Conservation (phyloP, 1,140 invertebrate genomes). For the Drosophila kanapiae region DNA sequence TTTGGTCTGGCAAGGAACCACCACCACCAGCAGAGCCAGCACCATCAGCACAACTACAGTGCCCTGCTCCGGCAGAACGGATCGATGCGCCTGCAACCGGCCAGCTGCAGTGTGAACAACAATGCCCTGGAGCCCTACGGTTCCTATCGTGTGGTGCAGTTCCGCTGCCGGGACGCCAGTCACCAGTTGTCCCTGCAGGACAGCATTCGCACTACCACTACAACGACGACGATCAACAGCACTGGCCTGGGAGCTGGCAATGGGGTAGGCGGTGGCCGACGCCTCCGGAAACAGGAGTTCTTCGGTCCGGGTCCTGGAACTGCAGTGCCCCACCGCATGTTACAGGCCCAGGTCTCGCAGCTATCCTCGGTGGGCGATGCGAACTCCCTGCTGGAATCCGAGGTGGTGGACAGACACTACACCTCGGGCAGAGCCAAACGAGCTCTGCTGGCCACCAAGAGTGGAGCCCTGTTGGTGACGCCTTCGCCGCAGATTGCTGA, state of each 20-base stretch:
- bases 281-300: slow-evolving; percentile 57
- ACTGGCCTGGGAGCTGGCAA: slow-evolving; percentile 37
- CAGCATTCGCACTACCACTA: slow-evolving; percentile 73
- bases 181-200: slow-evolving; percentile 75
- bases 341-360: slow-evolving; percentile 66
- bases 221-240: slow-evolving; percentile 72
- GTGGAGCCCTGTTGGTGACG: slow-evolving; percentile 57
- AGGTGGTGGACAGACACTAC: slow-evolving; percentile 45
- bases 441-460: slow-evolving; percentile 67
- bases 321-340: slow-evolving; percentile 56
- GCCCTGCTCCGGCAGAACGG: slow-evolving; percentile 69
- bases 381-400: slow-evolving; percentile 58
- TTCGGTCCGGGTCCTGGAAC: slow-evolving; percentile 40
- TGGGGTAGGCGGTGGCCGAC: slow-evolving; percentile 13
- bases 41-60: slow-evolving; percentile 76
- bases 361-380: slow-evolving; percentile 59
- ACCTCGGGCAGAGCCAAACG: slow-evolving; percentile 49
- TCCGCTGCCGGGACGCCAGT: slow-evolving; percentile 70
- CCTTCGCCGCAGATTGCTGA: slow-evolving; percentile 20
- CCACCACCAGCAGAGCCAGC: slow-evolving; percentile 63
- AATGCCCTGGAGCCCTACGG: slow-evolving; percentile 78
- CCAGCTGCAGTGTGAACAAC: slow-evolving; percentile 72
- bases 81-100: slow-evolving; percentile 68
- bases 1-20: slow-evolving; percentile 64
- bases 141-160: slow-evolving; percentile 78